Conservation (phyloP, 1,140 invertebrate genomes). For the Lasioglossum baleicum region DNA sequence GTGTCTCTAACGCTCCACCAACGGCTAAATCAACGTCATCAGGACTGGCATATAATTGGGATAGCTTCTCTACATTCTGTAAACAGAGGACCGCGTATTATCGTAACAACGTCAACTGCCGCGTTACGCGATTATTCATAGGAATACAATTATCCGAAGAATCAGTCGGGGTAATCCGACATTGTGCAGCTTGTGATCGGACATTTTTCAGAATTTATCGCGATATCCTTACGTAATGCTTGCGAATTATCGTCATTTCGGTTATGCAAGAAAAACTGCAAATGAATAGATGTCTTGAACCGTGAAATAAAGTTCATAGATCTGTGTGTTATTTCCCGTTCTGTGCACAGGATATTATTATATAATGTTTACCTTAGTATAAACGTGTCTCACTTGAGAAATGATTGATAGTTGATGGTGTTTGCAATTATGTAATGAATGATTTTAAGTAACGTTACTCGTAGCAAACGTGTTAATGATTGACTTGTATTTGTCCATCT, state of each 20-base stretch:
- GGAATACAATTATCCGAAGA: neutral
- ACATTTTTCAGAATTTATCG: neutral
- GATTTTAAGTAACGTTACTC: too few relatives aligned
- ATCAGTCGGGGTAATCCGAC: neutral
- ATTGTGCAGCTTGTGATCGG: neutral
- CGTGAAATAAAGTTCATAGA: too few relatives aligned
- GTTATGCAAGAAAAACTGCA: neutral
- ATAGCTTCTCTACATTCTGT: conserved; percentile 85
- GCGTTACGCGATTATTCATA: neutral
- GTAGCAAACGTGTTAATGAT: too few relatives aligned
- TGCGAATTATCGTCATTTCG: neutral
- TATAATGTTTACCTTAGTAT: too few relatives aligned
- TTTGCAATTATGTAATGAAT: too few relatives aligned
- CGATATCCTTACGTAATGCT: neutral
- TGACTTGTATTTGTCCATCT: too few relatives aligned
- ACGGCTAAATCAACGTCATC: conserved; percentile 95
- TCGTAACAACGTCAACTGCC: neutral
- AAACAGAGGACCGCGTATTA: conserved; percentile 36
- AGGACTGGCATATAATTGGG: conserved; percentile 84
- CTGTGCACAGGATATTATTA: neutral
- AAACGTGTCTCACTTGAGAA: too few relatives aligned
- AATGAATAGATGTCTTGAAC: too few relatives aligned
- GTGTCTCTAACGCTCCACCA: conserved; percentile 89
- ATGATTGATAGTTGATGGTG: too few relatives aligned
- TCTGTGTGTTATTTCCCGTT: neutral